These are phyloP conservation scores for Bombylius major DNA, from an alignment of 2,888 invertebrate genomes.

Conservation along the genomic window DNA sequence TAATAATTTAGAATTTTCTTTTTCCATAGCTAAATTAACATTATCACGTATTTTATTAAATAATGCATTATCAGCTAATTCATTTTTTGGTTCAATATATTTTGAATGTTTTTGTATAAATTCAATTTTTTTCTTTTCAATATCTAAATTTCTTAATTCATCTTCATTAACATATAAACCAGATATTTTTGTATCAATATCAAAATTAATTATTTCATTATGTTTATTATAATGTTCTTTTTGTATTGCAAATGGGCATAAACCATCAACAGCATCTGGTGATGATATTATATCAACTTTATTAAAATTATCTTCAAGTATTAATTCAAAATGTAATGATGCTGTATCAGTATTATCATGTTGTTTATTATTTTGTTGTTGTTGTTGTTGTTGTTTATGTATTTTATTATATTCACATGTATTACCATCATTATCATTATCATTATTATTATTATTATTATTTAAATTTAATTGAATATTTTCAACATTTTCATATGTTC, in stretches of 20 bases:
- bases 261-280: conserved; percentile 35
- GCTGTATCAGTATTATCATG: conserved; percentile 27
- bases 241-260: conserved; percentile 34
- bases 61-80: conserved; percentile 33
- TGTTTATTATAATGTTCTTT: conserved; percentile 33
- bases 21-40: conserved; percentile 30
- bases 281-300: conserved; percentile 28
- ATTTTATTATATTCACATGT: conserved; percentile 7
- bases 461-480: conserved; percentile 9
- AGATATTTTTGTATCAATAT: conserved; percentile 24
- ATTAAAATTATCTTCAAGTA: conserved; percentile 31
- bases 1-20: background rate
- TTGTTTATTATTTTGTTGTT: background rate
- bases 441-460: conserved; percentile 5
- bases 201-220: conserved; percentile 25
- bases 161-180: conserved; percentile 31
- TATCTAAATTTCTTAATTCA: conserved; percentile 29
- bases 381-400: conserved; percentile 6
- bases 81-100: conserved; percentile 18
- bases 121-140: conserved; percentile 23
- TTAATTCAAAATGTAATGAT: conserved; percentile 35
- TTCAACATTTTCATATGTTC: conserved; percentile 27
- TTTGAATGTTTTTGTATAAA: conserved; percentile 14
- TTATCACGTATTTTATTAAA: conserved; percentile 36
- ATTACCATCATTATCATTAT: conserved; percentile 6